phyloP scores from a whole-genome alignment of 1,140 invertebrate species.

The Zaprionus inermis region DNA sequence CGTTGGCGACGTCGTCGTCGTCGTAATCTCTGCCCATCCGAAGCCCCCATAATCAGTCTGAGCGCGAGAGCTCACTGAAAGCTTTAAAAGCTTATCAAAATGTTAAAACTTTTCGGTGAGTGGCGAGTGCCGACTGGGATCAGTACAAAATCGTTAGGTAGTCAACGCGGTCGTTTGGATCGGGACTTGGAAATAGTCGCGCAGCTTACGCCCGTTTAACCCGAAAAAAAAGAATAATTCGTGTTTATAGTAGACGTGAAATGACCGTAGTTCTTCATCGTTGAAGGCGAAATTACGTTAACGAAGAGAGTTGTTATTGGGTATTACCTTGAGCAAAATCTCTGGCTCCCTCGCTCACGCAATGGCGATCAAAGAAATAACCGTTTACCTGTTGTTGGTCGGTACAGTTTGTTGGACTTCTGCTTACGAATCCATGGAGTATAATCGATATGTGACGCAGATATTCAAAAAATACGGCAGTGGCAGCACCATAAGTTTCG shows the following conservation, averaged over 20 bases:
- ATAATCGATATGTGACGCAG: constrained; percentile 79
- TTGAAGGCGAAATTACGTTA: background rate
- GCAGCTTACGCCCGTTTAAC: background rate
- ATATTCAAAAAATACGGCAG: constrained; percentile 87
- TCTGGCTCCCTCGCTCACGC: constrained; percentile 11
- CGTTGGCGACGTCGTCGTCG: too few species aligned
- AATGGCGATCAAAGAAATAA: constrained; percentile 44
- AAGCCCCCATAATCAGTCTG: background rate
- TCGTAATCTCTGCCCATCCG: background rate
- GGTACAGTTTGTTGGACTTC: constrained; percentile 6
- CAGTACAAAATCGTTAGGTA: constrained; percentile 62
- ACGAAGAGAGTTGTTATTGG: background rate
- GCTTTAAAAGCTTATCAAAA: constrained; percentile 54
- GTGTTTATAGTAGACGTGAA: constrained; percentile 2
- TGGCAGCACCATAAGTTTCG: constrained; percentile 86
- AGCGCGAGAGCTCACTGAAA: constrained; percentile 9
- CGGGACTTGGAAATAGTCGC: constrained; percentile 38
- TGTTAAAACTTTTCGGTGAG: constrained; percentile 40
- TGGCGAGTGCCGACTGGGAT: constrained; percentile 39
- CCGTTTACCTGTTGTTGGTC: constrained; percentile 40
- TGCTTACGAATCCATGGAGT: constrained; percentile 60
- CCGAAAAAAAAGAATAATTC: background rate
- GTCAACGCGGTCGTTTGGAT: constrained; percentile 53
- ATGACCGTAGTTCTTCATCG: background rate
- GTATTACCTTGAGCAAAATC: background rate